Evolutionary conservation across 2,113 vertebrate species (phyloP), one percentile per base, ranked within the genome.

Genomic region (Monopterus albus): DNA sequence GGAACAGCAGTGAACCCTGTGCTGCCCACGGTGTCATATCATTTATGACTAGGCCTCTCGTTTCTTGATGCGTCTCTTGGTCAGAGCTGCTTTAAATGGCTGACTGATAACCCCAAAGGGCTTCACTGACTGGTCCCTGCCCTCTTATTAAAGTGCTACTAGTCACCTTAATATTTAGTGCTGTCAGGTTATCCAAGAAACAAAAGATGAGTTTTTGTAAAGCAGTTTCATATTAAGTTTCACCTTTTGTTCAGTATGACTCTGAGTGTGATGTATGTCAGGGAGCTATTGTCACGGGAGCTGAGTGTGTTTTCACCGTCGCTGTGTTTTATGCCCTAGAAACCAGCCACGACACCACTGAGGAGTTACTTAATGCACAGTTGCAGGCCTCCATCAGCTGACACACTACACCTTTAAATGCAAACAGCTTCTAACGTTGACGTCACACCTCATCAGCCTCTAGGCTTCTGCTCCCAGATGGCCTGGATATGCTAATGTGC

Each of bases 341-440:
- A 50, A 64, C 28, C 11, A 11, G 56, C 42, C 31, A 70, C 83
- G 82, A 89, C 89, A 31, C 81, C 79, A 84, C 49, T 7, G 40
- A 33, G 52, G 23, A 50, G 35, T 85, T 75, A 68, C 67, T 62
- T 61, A 86, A 83, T 10, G 23, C 45, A n/a, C 39, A 56, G 78
- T 15, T 7, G 36, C 5, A 52, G 70, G 55, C 47, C 46, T 69
- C 63, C 14, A 17, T 17, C 17, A 62, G 12, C 18, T 4, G 26
- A 40, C 43, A 14, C 40, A 35, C 43, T 63, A 73, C 68, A 73
- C 66, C 73, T 81, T 57, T 59, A 43, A 74, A 69, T 3, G 31
- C 40, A 40, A 46, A 29, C 61, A 35, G 62, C 71, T 36, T n/a
- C 43, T 38, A 33, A 35, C 3, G 11, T 25, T 77, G 60, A 68